Evolutionary conservation across 2,888 invertebrate species (phyloP).

Genomic region (Chymomyza procnemis): DNA sequence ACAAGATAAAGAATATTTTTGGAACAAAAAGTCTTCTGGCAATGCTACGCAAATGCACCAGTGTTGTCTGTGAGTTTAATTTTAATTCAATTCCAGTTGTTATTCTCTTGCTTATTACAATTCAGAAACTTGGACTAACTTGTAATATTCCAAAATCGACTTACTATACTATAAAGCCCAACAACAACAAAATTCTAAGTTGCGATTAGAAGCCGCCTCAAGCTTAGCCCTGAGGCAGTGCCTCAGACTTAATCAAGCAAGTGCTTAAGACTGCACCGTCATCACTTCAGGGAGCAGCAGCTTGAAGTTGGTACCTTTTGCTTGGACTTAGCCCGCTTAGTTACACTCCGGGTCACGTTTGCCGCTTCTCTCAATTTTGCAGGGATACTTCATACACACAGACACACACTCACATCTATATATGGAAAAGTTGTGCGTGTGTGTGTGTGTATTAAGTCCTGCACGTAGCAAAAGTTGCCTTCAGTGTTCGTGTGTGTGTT

Average conservation of each 20-base stretch:
- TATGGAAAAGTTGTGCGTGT: neutral
- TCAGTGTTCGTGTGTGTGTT: slow-evolving; percentile 4
- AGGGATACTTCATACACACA: neutral
- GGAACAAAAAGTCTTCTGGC: no score
- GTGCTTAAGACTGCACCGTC: neutral
- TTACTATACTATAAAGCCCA: no score
- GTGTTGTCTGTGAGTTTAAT: no score
- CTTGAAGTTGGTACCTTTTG: neutral
- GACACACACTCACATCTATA: no score
- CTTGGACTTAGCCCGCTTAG: neutral
- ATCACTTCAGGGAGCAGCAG: neutral
- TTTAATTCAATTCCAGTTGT: no score
- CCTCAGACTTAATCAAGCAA: neutral
- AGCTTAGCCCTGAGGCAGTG: neutral
- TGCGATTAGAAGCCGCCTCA: neutral
- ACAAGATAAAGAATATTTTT: no score
- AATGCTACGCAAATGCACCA: no score
- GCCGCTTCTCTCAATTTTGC: neutral
- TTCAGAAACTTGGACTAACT: no score
- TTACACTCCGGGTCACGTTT: slow-evolving; percentile 20
- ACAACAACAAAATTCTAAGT: no score
- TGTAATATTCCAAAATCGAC: no score
- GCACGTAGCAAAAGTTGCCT: slow-evolving; percentile 22
- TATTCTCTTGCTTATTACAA: no score
- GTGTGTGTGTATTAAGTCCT: neutral